These are phyloP conservation scores for Amblyornis subalaris DNA, from an alignment of 2,113 vertebrate species.

Conservation along the genomic window DNA sequence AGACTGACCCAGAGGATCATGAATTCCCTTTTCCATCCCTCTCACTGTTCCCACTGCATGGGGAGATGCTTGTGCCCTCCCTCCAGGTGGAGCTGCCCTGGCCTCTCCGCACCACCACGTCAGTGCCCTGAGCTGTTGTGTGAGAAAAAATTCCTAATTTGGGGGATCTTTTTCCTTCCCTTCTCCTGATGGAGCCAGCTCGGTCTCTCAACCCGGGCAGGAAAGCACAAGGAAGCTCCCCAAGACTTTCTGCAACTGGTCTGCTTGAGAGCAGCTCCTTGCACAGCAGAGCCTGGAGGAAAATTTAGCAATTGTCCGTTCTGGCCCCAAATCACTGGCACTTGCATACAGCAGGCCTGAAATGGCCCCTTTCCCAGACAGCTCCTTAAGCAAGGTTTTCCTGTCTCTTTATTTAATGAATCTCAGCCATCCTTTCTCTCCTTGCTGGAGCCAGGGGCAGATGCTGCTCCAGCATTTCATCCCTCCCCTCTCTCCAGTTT, in stretches of 20 bases:
- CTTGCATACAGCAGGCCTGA: conserved; percentile 27
- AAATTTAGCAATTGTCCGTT: not conserved
- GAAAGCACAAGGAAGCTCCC: not conserved
- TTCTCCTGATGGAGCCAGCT: not conserved
- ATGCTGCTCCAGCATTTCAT: not conserved
- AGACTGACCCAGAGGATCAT: not conserved
- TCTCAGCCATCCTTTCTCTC: conserved; percentile 46
- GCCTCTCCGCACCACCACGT: not conserved
- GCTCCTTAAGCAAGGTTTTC: conserved; percentile 43
- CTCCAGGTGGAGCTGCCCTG: not conserved
- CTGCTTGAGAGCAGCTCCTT: not conserved
- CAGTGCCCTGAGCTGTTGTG: not conserved
- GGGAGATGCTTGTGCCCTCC: accelerated
- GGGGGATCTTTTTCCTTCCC: not conserved
- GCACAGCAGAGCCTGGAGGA: not conserved
- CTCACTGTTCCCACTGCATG: not conserved
- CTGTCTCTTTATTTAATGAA: conserved; percentile 46
- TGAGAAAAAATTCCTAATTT: not conserved
- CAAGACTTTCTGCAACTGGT: not conserved
- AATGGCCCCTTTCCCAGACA: conserved; percentile 54
- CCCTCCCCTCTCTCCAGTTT: not conserved
- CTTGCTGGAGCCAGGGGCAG: conserved; percentile 1
- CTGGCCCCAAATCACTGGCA: conserved; percentile 33
- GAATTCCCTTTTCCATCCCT: not conserved
- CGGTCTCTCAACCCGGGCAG: not conserved